Evolutionary conservation across 2,888 invertebrate genomes (phyloP).

Genomic region (Luperina nickerlii): DNA sequence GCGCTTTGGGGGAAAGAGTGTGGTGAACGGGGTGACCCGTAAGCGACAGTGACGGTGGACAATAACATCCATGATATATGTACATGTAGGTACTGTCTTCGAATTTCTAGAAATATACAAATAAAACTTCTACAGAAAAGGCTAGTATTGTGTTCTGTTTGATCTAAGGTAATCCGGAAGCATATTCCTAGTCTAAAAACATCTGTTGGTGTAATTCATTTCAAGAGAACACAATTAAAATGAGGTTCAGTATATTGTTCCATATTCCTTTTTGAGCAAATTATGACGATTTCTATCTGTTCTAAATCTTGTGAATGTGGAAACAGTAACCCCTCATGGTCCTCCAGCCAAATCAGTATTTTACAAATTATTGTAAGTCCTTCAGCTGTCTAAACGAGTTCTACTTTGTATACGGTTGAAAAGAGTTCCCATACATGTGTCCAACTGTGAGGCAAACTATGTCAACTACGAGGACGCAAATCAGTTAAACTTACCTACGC

Average conservation of each 20-base stretch:
- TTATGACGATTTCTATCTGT: neutral
- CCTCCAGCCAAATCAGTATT: neutral
- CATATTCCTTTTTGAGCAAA: neutral
- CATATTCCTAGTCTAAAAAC: neutral
- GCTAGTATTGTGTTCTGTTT: neutral
- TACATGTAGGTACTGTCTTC: constrained; percentile 31
- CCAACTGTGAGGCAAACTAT: constrained; percentile 4
- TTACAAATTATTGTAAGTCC: neutral
- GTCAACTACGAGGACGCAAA: constrained; percentile 13
- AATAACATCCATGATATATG: constrained; percentile 63
- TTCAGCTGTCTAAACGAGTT: constrained; percentile 1
- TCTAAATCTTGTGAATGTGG: neutral
- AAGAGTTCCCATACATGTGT: neutral
- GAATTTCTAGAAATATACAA: constrained; percentile 52
- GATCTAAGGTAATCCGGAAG: neutral
- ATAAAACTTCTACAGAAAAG: constrained; percentile 17
- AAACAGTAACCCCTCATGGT: neutral
- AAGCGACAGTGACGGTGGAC: constrained; percentile 70
- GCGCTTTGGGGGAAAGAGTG: constrained; percentile 76
- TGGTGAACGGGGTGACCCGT: constrained; percentile 78
- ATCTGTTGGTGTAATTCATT: neutral
- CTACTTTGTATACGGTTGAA: neutral
- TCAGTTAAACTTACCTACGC: neutral
- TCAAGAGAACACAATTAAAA: constrained; percentile 17
- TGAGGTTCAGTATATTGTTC: neutral